Base-by-base conservation (phyloP, 2,797 vertebrate species). In the Rhinogobio ventralis region DNA sequence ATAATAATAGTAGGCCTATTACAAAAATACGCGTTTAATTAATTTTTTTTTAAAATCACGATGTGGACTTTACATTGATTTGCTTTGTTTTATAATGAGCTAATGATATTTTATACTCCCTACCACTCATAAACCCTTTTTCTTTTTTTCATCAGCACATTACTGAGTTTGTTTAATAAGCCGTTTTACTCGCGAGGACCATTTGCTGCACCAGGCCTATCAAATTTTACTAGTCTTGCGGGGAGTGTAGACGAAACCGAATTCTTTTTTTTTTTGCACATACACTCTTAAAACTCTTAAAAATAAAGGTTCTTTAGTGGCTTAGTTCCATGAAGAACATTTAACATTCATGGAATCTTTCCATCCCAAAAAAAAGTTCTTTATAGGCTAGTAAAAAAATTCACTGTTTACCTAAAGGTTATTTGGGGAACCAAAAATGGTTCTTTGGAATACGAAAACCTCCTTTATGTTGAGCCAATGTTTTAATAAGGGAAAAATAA, bases 111-210 rank as follows among this genome's bases (percentile, higher is more conserved):
- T n/a, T n/a, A n/a, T n/a, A n/a, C n/a, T n/a, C n/a, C n/a, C n/a
- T n/a, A n/a, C 33, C 20, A 62, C n/a, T 78, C 8, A 45, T 45
- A 45, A 62, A 78, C 2, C 25, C 7, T 25, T 74, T 42, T 62
- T 3, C 5, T 19, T 25, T 77, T 25, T 77, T 57, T 62, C 15
- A 28, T 77, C 36, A 77, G 55, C 55, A 28, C 55, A 62, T 45
- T 62, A 10, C 8, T 20, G 23, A 60, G n/a, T 3, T 5, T 77
- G 75, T 60, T 62, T 77, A 77, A 77, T 77, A 77, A 77, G 14
- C 23, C 3, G n/a, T 60, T 77, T 76, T 62, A n/a, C 75, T 77
- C 55, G 15, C 7, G 55, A 77, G 75, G 75, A 60, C 33, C 75
- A 15, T 77, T 62, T 20, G 2, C 55, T 28, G 75, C 53, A 25